These are phyloP conservation scores for Lasioglossum zephyrum DNA, from an alignment of 2,888 invertebrate genomes.

Conservation along the genomic window DNA sequence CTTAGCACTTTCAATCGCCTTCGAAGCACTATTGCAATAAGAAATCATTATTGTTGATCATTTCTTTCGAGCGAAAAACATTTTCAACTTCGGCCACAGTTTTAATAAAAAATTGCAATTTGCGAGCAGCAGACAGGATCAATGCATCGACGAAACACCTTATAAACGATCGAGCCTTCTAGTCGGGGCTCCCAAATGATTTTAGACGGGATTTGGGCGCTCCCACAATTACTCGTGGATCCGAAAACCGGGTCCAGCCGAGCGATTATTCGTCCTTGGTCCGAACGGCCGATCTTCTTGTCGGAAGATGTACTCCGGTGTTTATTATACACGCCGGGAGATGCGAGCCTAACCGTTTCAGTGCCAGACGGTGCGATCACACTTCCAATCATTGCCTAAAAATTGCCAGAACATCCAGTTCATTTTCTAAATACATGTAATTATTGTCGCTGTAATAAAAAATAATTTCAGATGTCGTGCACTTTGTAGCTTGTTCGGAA, in stretches of 20 bases:
- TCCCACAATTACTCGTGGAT: conserved; percentile 19
- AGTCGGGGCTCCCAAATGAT: background rate
- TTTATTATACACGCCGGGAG: conserved; percentile 58
- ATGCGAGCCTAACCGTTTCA: background rate
- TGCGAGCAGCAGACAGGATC: background rate
- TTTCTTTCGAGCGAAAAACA: background rate
- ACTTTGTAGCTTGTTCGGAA: too few species aligned
- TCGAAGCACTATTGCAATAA: background rate
- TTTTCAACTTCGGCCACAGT: background rate
- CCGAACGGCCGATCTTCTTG: conserved; percentile 31
- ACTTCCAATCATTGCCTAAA: background rate
- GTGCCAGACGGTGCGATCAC: background rate
- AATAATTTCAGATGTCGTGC: too few species aligned
- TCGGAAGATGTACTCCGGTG: conserved; percentile 51
- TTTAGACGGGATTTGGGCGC: background rate
- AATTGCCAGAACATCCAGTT: background rate
- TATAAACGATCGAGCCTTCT: background rate
- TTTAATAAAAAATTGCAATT: background rate
- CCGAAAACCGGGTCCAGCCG: conserved; percentile 12
- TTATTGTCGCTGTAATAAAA: too few species aligned
- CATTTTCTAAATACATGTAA: too few species aligned
- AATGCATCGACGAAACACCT: background rate
- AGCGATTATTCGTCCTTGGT: conserved; percentile 38
- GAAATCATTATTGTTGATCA: background rate
- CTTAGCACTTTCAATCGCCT: background rate